phyloP scores from a whole-genome alignment of 1,140 invertebrate species.

The Calephelis nemesis region DNA sequence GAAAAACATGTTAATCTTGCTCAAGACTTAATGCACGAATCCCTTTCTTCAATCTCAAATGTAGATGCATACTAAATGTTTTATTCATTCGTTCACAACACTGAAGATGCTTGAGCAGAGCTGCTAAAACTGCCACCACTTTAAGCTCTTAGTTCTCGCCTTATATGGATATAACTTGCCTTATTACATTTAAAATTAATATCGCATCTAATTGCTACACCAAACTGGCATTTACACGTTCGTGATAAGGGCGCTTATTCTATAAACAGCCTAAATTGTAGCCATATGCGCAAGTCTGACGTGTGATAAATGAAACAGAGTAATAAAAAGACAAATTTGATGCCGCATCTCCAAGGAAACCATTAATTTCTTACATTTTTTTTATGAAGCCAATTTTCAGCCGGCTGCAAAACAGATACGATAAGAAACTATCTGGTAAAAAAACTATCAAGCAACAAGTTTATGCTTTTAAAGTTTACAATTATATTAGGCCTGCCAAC shows the following conservation, averaged over 20 bases:
- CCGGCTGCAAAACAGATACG: not conserved
- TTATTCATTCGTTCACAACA: no score
- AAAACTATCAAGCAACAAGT: not conserved
- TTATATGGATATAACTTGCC: constrained; percentile 11
- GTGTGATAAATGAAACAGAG: constrained; percentile 25
- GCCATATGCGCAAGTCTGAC: constrained; percentile 22
- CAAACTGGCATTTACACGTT: not conserved
- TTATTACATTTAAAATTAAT: constrained; percentile 19
- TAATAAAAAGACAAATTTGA: constrained; percentile 29
- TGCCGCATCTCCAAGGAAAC: constrained; percentile 23
- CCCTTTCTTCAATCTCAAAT: no score
- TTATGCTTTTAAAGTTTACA: no score
- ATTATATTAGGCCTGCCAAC: no score
- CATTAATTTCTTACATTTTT: constrained; percentile 27
- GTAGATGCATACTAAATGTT: no score
- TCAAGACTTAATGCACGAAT: no score
- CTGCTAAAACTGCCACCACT: not conserved
- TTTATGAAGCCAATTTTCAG: constrained; percentile 17
- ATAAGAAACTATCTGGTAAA: not conserved
- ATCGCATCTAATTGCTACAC: not conserved
- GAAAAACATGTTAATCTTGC: no score
- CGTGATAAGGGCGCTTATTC: not conserved
- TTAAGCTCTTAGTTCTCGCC: not conserved
- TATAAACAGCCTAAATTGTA: not conserved
- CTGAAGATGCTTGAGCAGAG: no score